Percentiles rank a stretch among this genome's conserved stretches.
Evolutionary conservation across 2,797 vertebrate species (phyloP).

Genomic region (Salarias fasciatus): DNA sequence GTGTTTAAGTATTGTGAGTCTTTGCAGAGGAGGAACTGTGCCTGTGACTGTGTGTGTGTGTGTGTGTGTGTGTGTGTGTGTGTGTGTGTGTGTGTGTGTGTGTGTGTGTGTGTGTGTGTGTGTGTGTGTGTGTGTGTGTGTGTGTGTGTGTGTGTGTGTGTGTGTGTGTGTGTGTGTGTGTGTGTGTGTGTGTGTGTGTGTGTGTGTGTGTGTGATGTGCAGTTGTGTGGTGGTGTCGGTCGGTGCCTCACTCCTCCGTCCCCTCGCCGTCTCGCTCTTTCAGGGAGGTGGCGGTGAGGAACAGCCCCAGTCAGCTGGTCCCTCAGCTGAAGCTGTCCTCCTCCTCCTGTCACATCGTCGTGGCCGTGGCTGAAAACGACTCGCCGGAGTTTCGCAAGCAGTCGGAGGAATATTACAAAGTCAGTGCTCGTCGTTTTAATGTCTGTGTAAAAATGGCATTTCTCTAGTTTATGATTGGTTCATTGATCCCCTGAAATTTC

Average conservation of each 20-base stretch:
- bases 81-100: constrained; percentile 1
- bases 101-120: too few relatives aligned
- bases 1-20: neutral
- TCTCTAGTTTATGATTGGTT: too few relatives aligned
- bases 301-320: constrained; percentile 86
- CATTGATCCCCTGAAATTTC: too few relatives aligned
- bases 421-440: constrained; percentile 57
- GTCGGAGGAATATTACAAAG: constrained; percentile 86
- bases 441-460: too few relatives aligned
- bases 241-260: constrained; percentile 43
- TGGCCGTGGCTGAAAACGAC: constrained; percentile 89
- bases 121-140: neutral
- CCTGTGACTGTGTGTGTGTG: neutral
- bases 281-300: constrained; percentile 89
- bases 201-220: constrained; percentile 13
- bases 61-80: too few relatives aligned
- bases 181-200: too few relatives aligned
- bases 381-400: constrained; percentile 90
- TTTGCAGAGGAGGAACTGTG: neutral
- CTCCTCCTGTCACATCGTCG: constrained; percentile 76
- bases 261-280: constrained; percentile 22
- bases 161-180: too few relatives aligned
- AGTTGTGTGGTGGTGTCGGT: constrained; percentile 30
- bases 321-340: constrained; percentile 51
- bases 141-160: constrained; percentile 5